Conservation (phyloP, 2,113 vertebrate species). For the Scortum barcoo region DNA sequence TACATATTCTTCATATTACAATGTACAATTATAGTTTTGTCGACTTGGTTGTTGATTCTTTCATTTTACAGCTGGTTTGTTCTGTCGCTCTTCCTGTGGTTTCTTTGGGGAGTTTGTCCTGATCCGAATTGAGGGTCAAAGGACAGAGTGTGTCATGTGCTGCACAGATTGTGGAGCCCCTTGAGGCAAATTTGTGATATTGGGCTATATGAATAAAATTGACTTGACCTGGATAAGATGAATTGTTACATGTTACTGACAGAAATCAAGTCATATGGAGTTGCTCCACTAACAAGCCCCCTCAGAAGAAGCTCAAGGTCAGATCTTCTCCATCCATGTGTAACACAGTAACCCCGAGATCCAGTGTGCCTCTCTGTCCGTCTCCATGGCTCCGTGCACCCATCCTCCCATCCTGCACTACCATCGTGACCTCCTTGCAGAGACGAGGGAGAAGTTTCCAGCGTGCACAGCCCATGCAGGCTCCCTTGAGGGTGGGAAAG, state of each 20-base stretch:
- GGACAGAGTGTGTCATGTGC: neutral
- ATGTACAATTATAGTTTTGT: neutral
- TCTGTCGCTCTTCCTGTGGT: neutral
- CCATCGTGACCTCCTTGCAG: constrained; percentile 75
- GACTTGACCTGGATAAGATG: neutral
- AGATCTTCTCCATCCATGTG: constrained; percentile 76
- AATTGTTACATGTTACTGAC: constrained; percentile 34
- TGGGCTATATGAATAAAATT: neutral
- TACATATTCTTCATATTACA: neutral
- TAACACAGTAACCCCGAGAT: constrained; percentile 67
- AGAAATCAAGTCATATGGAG: constrained; percentile 60
- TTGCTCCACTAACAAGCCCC: constrained; percentile 55
- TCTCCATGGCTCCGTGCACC: constrained; percentile 56
- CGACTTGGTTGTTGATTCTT: neutral
- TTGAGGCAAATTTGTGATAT: neutral
- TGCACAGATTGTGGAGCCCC: neutral
- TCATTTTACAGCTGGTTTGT: neutral
- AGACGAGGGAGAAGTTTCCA: constrained; percentile 72
- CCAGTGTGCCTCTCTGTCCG: constrained; percentile 29
- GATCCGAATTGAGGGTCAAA: neutral
- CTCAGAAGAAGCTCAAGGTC: constrained; percentile 65
- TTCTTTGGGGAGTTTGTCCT: neutral
- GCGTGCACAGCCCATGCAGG: constrained; percentile 41
- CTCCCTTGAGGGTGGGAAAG: constrained; percentile 80
- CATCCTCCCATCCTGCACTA: constrained; percentile 51